Conservation (phyloP, 2,113 vertebrate genomes). For the Oncorhynchus keta region DNA sequence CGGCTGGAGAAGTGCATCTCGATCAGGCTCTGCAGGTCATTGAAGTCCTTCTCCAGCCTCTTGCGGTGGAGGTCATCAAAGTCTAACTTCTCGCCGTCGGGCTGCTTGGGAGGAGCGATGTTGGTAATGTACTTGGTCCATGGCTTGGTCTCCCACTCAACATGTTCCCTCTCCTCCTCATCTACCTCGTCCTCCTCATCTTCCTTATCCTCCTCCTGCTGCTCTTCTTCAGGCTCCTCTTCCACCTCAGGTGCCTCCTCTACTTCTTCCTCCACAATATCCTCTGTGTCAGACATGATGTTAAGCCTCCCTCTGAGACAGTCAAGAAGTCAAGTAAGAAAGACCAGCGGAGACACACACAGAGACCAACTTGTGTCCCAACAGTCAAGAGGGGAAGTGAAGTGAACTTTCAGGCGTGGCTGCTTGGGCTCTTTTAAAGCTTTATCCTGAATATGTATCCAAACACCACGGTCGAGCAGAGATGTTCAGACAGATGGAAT, state of each 20-base stretch:
- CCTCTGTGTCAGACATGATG: slow-evolving; percentile 74
- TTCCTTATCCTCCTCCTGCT: neutral
- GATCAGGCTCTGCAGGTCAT: slow-evolving; percentile 89
- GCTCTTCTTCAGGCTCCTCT: slow-evolving; percentile 14
- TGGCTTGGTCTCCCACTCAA: slow-evolving; percentile 68
- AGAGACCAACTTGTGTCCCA: slow-evolving; percentile 34
- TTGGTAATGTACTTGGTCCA: slow-evolving; percentile 83
- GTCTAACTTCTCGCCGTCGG: slow-evolving; percentile 91
- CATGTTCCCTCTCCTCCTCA: slow-evolving; percentile 12
- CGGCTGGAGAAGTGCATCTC: slow-evolving; percentile 89
- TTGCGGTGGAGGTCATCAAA: slow-evolving; percentile 95
- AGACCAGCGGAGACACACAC: neutral
- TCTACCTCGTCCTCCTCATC: slow-evolving; percentile 36
- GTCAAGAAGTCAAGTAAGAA: slow-evolving; percentile 1
- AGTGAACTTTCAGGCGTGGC: slow-evolving; percentile 3
- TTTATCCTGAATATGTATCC: slow-evolving; percentile 61
- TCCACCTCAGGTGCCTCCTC: slow-evolving; percentile 16
- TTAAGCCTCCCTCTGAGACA: slow-evolving; percentile 14
- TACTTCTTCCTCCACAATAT: slow-evolving; percentile 49
- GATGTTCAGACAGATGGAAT: slow-evolving; percentile 68
- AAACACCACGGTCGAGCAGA: slow-evolving; percentile 46
- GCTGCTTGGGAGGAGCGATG: slow-evolving; percentile 90
- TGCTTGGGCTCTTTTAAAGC: slow-evolving; percentile 59
- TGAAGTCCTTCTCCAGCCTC: slow-evolving; percentile 93
- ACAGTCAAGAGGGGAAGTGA: slow-evolving; percentile 9